phyloP scores from a whole-genome alignment of 2,888 invertebrate genomes.

The Machimus rusticus region DNA sequence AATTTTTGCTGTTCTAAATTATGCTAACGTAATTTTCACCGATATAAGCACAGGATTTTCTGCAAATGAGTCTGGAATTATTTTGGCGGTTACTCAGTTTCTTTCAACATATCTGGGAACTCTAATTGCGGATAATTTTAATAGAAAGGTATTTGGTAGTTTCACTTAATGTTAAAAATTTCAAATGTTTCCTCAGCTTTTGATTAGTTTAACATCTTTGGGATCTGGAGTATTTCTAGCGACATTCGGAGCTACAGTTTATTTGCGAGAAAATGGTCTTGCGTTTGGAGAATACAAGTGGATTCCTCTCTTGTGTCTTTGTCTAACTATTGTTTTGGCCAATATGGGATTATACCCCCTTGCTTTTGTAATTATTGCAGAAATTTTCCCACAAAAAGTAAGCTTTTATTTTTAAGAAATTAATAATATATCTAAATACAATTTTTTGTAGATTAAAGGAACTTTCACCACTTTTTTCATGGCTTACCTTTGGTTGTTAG shows the following conservation, averaged over 20 bases:
- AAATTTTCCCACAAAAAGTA: slow-evolving; percentile 56
- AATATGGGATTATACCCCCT: slow-evolving; percentile 56
- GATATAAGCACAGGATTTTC: slow-evolving; percentile 47
- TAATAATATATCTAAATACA: background rate
- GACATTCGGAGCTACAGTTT: background rate
- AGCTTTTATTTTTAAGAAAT: background rate
- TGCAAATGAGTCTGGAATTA: slow-evolving; percentile 51
- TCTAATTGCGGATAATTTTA: slow-evolving; percentile 51
- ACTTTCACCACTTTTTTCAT: slow-evolving; percentile 22
- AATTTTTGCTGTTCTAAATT: slow-evolving; percentile 55
- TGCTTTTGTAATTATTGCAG: slow-evolving; percentile 54
- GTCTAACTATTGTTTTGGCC: slow-evolving; percentile 52
- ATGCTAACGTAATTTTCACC: slow-evolving; percentile 53
- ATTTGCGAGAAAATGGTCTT: background rate
- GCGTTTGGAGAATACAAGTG: slow-evolving; percentile 45
- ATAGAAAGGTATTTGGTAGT: slow-evolving; percentile 53
- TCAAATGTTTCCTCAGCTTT: background rate
- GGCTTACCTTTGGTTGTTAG: slow-evolving; percentile 45
- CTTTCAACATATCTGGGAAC: slow-evolving; percentile 53
- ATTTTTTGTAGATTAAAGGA: slow-evolving; percentile 40
- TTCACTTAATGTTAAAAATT: background rate
- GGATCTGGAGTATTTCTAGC: slow-evolving; percentile 16
- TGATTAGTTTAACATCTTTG: slow-evolving; percentile 30
- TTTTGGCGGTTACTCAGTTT: slow-evolving; percentile 54
- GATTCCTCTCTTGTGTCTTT: slow-evolving; percentile 53